phyloP scores from a whole-genome alignment of 1,140 invertebrate genomes.

The Ceratosolen fusciceps region DNA sequence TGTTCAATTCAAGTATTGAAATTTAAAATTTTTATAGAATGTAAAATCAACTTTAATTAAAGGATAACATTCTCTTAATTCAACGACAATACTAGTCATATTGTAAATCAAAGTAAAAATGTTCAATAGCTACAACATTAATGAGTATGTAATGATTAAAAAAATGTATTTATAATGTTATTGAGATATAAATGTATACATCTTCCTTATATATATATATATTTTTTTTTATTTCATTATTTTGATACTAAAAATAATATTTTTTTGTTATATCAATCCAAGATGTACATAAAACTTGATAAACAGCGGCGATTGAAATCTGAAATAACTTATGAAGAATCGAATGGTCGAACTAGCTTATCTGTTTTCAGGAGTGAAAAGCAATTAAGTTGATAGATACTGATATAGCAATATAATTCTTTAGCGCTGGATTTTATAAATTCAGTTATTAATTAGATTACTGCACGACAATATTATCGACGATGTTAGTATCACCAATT shows the following conservation, averaged over 20 bases:
- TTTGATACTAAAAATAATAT: no score
- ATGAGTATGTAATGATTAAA: no score
- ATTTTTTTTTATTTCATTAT: no score
- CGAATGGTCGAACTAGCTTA: conserved; percentile 24
- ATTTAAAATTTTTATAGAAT: no score
- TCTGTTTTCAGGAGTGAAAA: conserved; percentile 40
- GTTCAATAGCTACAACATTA: no score
- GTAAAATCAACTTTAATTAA: no score
- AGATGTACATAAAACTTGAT: background rate
- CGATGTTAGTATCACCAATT: background rate
- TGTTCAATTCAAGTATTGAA: no score
- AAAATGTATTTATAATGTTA: no score
- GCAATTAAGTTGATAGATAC: conserved; percentile 6
- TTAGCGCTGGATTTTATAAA: background rate
- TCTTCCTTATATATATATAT: background rate
- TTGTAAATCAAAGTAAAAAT: no score
- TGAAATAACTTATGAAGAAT: background rate
- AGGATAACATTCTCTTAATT: no score
- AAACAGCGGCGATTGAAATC: conserved; percentile 12
- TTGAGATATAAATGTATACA: no score
- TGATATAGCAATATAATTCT: background rate
- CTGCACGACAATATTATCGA: background rate
- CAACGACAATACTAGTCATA: no score
- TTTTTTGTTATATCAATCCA: background rate
- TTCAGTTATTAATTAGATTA: conserved; percentile 11